Percentiles rank a stretch among this genome's conserved stretches.
Evolutionary conservation across 1,140 invertebrate genomes (phyloP).

Genomic region (Drosophila sp.): DNA sequence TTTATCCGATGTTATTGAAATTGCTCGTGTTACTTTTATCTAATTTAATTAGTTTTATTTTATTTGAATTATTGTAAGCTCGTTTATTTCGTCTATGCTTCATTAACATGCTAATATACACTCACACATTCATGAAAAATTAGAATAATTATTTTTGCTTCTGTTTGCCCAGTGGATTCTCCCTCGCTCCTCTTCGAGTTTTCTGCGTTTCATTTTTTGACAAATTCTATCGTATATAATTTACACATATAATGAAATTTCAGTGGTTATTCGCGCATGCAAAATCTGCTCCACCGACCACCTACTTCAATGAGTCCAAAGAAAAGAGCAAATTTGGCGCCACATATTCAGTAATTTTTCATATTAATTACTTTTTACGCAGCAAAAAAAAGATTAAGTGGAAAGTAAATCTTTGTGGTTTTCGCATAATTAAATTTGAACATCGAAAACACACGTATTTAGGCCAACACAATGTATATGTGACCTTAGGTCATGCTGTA

Average conservation of each 20-base stretch:
- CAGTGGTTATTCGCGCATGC: constrained; percentile 53
- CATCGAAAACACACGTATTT: constrained; percentile 13
- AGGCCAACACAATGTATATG: constrained; percentile 9
- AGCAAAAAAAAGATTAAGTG: constrained; percentile 16
- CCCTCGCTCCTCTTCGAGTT: not conserved
- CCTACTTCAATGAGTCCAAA: not conserved
- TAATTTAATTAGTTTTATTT: constrained; percentile 12
- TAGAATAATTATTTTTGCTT: constrained; percentile 39
- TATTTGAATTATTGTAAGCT: constrained; percentile 16
- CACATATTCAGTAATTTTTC: constrained; percentile 55
- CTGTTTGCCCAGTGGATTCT: not conserved
- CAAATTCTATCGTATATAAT: constrained; percentile 61
- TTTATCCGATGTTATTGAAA: constrained; percentile 3
- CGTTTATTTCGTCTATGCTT: constrained; percentile 7
- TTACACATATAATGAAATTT: constrained; percentile 77
- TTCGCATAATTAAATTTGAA: constrained; percentile 70
- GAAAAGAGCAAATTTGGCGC: constrained; percentile 40
- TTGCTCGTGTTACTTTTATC: not conserved
- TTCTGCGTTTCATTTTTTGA: constrained; percentile 22
- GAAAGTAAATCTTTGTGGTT: constrained; percentile 31
- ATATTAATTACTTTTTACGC: constrained; percentile 64
- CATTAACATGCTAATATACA: not conserved
- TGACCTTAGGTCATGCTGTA: constrained; percentile 34
- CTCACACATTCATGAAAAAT: constrained; percentile 10
- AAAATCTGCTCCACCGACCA: not conserved